Evolutionary conservation across 2,888 invertebrate species (phyloP), one percentile per base, ranked within the genome.

Genomic region (Chalcosyrphus nemorum): DNA sequence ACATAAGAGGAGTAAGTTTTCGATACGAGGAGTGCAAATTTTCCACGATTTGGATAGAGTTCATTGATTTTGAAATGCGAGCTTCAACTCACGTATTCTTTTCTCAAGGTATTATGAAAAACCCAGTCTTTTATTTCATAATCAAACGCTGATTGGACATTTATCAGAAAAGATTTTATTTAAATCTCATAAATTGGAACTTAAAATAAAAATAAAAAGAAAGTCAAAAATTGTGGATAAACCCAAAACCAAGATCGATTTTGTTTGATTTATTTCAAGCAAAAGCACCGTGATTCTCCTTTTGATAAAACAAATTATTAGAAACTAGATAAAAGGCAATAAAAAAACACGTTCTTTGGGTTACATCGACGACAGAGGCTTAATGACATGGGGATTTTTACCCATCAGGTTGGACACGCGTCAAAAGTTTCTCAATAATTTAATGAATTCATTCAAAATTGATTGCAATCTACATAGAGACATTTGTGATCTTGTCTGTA

Each of bases 391-490:
- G n/a, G n/a, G n/a, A n/a, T n/a, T n/a, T n/a, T n/a, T n/a, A n/a
- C n/a, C n/a, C n/a, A n/a, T n/a, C n/a, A n/a, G n/a, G n/a, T n/a
- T 11, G 19, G 59, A 13, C 71, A 59, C 59, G 19, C 47, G 71
- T 17, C 50, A 50, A 13, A n/a, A 35, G 7, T 35, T 59, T 41
- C 24, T 15, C 11, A 17, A 7, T n/a, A 5, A 27, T 24, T 27
- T 24, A 4, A 27, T 6, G 13, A 54, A 32, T 15, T 43, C 6
- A 43, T 32, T 32, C 13, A 15, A 17, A n/a, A 35, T 4, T 21
- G 15, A 65, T 47, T 35, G 2, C 1, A 65, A 35, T 35, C 35
- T 35, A 13, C 32, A 32, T 11, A 35, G 2, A 35, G n/a, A n/a
- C n/a, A 38, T 13, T 38, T 38, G 0, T 11, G 38, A 19, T 43